A percentile compares a stretch with the other conserved stretches of the same genome.
Conservation (phyloP, 2,888 invertebrate species). For the Mythimna albipuncta region DNA sequence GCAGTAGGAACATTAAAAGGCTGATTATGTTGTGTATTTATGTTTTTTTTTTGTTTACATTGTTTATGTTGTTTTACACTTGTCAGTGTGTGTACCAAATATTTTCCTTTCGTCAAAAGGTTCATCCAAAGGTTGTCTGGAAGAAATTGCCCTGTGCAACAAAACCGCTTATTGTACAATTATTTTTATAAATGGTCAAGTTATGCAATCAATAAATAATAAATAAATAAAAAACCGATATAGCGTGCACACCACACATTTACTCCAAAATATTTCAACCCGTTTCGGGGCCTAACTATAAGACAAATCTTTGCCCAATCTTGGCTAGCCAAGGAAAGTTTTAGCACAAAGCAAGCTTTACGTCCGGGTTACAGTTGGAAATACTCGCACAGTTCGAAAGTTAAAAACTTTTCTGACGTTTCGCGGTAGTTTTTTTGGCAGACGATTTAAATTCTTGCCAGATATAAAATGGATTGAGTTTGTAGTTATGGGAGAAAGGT, state of each 20-base stretch:
- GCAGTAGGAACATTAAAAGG: no score
- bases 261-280: not conserved
- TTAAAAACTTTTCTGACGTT: conserved; percentile 40
- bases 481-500: conserved; percentile 14
- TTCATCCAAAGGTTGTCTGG: no score
- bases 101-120: no score
- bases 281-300: not conserved
- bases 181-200: no score
- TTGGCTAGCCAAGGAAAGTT: conserved; percentile 44
- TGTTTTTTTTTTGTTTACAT: no score
- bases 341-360: conserved; percentile 14
- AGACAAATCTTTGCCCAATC: conserved; percentile 37
- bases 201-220: no score
- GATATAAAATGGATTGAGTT: conserved; percentile 21
- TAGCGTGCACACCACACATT: not conserved
- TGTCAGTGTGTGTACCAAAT: no score
- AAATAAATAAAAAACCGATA: no score
- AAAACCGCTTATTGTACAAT: no score
- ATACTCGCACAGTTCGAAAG: conserved; percentile 47
- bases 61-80: no score
- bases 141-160: no score
- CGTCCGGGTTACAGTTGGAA: conserved; percentile 38
- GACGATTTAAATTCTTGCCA: conserved; percentile 48
- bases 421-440: conserved; percentile 16
- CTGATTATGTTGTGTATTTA: no score